These are phyloP conservation scores for Calameuta pallipes DNA, from an alignment of 2,888 invertebrate genomes.

Conservation along the genomic window DNA sequence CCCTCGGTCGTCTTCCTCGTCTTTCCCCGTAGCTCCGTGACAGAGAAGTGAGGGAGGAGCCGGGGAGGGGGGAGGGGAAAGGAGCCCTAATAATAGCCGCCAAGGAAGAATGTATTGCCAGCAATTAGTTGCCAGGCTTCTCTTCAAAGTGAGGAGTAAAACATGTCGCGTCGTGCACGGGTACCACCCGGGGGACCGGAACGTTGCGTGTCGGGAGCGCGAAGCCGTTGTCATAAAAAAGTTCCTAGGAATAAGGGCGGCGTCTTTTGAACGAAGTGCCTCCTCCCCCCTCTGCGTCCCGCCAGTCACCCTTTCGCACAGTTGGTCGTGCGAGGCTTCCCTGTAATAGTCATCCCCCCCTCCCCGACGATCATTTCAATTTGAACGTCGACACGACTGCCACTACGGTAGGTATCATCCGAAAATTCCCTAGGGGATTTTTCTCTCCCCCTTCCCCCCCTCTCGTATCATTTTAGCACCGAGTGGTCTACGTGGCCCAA, in stretches of 20 bases:
- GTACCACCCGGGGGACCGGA: slow-evolving; percentile 1
- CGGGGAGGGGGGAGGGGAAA: neutral
- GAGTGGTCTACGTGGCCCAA: neutral
- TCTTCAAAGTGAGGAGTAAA: slow-evolving; percentile 9
- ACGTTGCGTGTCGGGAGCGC: neutral
- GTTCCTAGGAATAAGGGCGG: neutral
- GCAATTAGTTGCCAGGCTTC: slow-evolving; percentile 11
- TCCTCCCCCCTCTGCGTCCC: neutral
- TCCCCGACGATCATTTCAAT: neutral
- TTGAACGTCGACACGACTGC: neutral
- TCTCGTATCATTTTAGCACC: neutral
- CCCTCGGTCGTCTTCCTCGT: neutral
- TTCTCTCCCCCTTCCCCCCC: neutral
- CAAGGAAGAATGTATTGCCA: slow-evolving; percentile 11
- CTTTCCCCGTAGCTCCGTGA: neutral
- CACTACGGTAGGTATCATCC: neutral
- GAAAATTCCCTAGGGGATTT: neutral
- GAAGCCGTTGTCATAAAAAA: neutral
- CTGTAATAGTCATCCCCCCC: neutral
- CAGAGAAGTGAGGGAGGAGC: neutral
- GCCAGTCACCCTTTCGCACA: neutral
- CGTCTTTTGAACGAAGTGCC: neutral
- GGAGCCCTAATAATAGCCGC: slow-evolving; percentile 7
- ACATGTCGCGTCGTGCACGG: slow-evolving; percentile 1
- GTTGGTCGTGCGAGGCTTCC: neutral